A percentile compares a stretch with the other conserved stretches of the same genome.
Evolutionary conservation across 2,113 vertebrate genomes (phyloP).

Genomic region (Crypturellus undulatus): DNA sequence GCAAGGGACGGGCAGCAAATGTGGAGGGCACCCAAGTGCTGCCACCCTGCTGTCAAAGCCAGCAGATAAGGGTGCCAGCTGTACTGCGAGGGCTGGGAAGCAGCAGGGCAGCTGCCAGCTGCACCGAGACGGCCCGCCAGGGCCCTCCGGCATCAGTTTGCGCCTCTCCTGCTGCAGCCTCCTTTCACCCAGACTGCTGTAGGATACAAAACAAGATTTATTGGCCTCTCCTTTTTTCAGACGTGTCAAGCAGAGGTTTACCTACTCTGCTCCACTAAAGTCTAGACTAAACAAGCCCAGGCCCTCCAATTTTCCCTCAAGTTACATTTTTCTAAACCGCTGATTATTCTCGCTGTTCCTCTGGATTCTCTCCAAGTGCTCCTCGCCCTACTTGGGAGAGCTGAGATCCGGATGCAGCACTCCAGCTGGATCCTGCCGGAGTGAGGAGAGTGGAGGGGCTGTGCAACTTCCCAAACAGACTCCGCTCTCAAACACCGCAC

Average conservation of each 20-base stretch:
- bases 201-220: neutral
- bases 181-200: neutral
- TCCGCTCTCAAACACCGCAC: neutral
- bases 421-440: neutral
- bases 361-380: neutral
- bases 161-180: neutral
- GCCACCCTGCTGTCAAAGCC: neutral
- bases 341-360: neutral
- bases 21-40: neutral
- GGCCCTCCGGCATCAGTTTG: neutral
- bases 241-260: accelerated
- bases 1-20: neutral
- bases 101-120: neutral
- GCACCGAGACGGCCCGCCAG: neutral
- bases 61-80: neutral
- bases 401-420: neutral
- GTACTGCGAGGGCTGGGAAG: neutral
- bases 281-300: neutral
- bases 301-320: neutral
- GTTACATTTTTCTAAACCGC: neutral
- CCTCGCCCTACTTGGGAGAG: neutral
- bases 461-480: neutral
- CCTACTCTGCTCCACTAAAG: accelerated
- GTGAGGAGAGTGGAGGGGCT: neutral
- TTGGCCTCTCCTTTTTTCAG: neutral